These are phyloP conservation scores for Drosophila lacicola DNA, from an alignment of 2,888 invertebrate genomes.

Conservation along the genomic window DNA sequence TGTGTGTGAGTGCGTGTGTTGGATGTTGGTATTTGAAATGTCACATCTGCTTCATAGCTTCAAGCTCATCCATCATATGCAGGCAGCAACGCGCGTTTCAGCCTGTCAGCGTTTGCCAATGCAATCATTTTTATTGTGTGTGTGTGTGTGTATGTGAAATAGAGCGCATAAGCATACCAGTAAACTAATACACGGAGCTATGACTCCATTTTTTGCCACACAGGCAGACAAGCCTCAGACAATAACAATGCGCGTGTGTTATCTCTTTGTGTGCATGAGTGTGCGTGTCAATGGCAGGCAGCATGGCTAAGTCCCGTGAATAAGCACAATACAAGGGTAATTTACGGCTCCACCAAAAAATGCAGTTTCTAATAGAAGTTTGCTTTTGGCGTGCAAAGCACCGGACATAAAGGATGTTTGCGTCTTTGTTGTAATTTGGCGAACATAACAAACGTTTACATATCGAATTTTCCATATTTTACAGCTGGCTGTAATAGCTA, in stretches of 20 bases:
- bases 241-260: constrained; percentile 14
- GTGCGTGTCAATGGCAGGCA: constrained; percentile 30
- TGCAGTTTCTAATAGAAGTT: constrained; percentile 59
- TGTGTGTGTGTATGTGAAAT: constrained; percentile 46
- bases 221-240: constrained; percentile 50
- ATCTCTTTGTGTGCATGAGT: constrained; percentile 12
- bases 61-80: constrained; percentile 79
- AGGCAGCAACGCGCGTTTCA: constrained; percentile 54
- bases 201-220: constrained; percentile 20
- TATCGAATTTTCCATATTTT: constrained; percentile 61
- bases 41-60: constrained; percentile 78
- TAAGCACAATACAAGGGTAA: constrained; percentile 65
- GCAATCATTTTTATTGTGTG: constrained; percentile 76
- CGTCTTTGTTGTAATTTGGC: constrained; percentile 35
- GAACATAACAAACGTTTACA: constrained; percentile 49
- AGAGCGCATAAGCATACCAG: constrained; percentile 65
- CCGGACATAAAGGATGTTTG: constrained; percentile 9
- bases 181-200: constrained; percentile 60
- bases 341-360: constrained; percentile 54
- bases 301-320: constrained; percentile 29
- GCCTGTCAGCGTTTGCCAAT: constrained; percentile 70
- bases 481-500: constrained; percentile 1
- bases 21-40: constrained; percentile 80
- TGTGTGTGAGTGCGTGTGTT: constrained; percentile 32
- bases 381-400: constrained; percentile 57